These are phyloP conservation scores for Resseliella maxima DNA, from an alignment of 2,888 invertebrate species.

Conservation along the genomic window DNA sequence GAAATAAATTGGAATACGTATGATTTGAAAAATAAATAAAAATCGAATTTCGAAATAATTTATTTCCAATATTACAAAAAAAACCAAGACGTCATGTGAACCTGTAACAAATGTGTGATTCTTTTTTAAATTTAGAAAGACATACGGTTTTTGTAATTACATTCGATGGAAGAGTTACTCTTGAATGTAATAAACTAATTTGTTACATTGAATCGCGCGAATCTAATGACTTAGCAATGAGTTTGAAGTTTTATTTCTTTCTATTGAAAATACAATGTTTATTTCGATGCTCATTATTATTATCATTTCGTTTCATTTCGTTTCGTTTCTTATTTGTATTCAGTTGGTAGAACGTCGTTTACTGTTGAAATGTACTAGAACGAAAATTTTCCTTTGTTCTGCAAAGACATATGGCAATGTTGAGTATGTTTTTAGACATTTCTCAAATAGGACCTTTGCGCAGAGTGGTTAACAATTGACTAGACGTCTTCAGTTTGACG, in stretches of 20 bases:
- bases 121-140: not conserved
- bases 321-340: no score
- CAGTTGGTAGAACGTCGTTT: no score
- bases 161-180: not conserved
- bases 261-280: not conserved
- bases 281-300: not conserved
- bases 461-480: not conserved
- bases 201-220: not conserved
- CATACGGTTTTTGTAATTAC: not conserved
- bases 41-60: slow-evolving; percentile 29
- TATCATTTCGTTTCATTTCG: not conserved
- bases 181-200: not conserved
- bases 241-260: not conserved
- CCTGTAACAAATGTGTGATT: slow-evolving; percentile 11
- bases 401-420: no score
- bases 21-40: not conserved
- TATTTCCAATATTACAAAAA: not conserved
- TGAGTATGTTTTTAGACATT: not conserved
- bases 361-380: no score
- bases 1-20: not conserved
- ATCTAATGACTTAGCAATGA: slow-evolving; percentile 42
- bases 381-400: no score
- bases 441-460: not conserved
- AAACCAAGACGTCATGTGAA: slow-evolving; percentile 22
- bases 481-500: not conserved